These are phyloP conservation scores for Dryobota labecula DNA, from an alignment of 2,888 invertebrate species.

Conservation along the genomic window DNA sequence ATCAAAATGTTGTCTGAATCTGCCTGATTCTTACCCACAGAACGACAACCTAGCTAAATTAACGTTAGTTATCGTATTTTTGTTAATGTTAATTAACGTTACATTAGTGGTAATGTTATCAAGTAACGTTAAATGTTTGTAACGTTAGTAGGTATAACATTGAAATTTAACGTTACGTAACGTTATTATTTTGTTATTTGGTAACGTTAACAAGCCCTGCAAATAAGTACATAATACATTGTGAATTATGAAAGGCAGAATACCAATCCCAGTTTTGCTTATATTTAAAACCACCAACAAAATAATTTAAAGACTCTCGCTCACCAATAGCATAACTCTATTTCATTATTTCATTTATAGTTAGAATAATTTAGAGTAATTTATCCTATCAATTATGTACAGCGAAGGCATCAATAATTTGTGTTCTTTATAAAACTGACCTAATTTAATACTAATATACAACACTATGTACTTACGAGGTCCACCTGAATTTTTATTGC, in stretches of 20 bases:
- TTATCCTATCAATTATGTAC: slow-evolving; percentile 43
- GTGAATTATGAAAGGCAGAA: slow-evolving; percentile 24
- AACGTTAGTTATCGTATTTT: no score
- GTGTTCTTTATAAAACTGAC: slow-evolving; percentile 37
- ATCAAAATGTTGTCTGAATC: no score
- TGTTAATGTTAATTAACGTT: no score
- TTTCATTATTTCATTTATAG: slow-evolving; percentile 14
- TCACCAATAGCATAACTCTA: slow-evolving; percentile 23
- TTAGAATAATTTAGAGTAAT: slow-evolving; percentile 30
- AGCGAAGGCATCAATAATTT: slow-evolving; percentile 26
- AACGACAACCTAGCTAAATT: no score
- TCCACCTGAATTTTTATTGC: slow-evolving; percentile 8
- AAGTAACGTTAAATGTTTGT: no score
- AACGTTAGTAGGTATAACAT: no score
- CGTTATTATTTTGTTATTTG: no score
- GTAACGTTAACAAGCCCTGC: no score
- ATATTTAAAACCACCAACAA: slow-evolving; percentile 29
- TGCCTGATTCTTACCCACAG: no score
- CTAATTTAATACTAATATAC: slow-evolving; percentile 49
- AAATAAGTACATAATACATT: slow-evolving; percentile 43
- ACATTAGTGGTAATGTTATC: no score
- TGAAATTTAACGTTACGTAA: no score
- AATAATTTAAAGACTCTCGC: slow-evolving; percentile 42
- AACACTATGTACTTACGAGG: slow-evolving; percentile 15
- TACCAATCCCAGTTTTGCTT: slow-evolving; percentile 19